phyloP scores from a whole-genome alignment of 2,113 vertebrate genomes.

The Chrysochloris asiatica region DNA sequence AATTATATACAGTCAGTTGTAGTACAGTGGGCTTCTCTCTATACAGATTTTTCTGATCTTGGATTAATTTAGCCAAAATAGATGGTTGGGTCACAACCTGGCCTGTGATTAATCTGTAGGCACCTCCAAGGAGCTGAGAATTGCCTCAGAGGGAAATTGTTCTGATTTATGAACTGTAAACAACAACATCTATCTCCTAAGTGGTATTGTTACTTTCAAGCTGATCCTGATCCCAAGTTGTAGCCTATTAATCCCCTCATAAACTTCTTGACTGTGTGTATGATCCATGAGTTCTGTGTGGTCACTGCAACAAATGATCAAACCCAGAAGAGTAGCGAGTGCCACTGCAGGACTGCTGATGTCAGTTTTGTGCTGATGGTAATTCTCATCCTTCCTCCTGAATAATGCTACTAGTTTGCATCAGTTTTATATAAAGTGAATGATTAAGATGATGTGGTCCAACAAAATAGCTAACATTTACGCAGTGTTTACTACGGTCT shows the following conservation, averaged over 20 bases:
- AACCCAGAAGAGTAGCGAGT: background rate
- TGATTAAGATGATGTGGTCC: background rate
- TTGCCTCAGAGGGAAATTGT: background rate
- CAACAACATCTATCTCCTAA: background rate
- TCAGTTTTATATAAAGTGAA: background rate
- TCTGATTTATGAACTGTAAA: background rate
- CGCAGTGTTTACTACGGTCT: background rate
- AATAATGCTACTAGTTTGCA: background rate
- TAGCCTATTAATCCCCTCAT: background rate
- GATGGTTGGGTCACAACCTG: background rate
- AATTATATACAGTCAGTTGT: background rate
- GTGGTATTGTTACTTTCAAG: background rate
- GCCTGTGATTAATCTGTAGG: no score
- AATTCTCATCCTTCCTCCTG: background rate
- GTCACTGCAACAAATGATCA: background rate
- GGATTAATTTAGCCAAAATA: background rate
- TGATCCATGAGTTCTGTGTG: background rate
- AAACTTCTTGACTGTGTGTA: background rate
- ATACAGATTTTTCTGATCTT: background rate
- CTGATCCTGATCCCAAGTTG: background rate
- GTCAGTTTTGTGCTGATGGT: background rate
- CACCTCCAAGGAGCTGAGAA: background rate
- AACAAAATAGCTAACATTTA: constrained; percentile 4
- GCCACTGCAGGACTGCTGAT: no score
- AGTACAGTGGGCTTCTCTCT: background rate